These are phyloP conservation scores for Micromussa lordhowensis DNA, from an alignment of 92 coral and sea anemone species.

Conservation along the genomic window DNA sequence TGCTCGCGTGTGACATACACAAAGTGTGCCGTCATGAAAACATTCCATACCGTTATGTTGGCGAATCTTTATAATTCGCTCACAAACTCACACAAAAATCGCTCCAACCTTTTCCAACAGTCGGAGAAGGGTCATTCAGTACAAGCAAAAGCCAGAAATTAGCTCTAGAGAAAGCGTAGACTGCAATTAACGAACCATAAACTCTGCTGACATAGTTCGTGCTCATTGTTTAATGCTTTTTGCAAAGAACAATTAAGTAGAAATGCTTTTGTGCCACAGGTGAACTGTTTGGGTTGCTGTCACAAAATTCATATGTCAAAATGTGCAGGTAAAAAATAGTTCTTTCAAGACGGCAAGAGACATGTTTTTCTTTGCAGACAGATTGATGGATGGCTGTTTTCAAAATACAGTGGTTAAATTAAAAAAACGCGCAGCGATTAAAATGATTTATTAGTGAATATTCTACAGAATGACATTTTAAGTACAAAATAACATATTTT, in stretches of 20 bases:
- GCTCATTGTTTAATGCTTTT: neutral
- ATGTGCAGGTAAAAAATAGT: neutral
- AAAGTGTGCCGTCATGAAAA: neutral
- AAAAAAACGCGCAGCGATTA: neutral
- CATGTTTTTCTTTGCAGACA: neutral
- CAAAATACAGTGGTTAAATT: neutral
- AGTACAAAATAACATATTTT: slow-evolving; percentile 19
- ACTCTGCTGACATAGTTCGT: neutral
- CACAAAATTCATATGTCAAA: neutral
- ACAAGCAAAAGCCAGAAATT: neutral
- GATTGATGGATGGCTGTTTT: neutral
- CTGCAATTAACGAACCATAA: neutral
- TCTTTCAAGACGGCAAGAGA: neutral
- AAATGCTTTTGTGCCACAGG: neutral
- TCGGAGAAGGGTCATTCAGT: neutral
- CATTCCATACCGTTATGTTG: neutral
- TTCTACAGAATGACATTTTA: neutral
- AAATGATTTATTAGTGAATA: neutral
- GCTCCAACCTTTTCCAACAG: neutral
- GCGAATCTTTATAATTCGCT: neutral
- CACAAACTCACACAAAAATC: neutral
- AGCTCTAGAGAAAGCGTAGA: neutral
- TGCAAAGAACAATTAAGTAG: neutral
- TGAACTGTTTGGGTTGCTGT: neutral
- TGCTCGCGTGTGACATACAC: neutral